Percentiles rank a stretch among this genome's conserved stretches.
Conservation (phyloP, 2,113 vertebrate species). For the Sterna hirundo region DNA sequence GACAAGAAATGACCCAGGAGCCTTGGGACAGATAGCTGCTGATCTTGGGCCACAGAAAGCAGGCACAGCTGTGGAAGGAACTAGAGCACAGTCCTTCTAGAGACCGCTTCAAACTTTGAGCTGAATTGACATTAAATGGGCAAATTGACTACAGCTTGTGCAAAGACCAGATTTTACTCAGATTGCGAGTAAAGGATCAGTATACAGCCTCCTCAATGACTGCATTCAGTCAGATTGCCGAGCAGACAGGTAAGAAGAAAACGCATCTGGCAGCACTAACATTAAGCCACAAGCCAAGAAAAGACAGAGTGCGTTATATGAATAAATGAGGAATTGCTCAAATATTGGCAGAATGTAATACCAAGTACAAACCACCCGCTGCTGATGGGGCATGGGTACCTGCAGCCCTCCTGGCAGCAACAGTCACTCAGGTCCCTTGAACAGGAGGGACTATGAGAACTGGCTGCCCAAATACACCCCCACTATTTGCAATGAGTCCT, state of each 20-base stretch:
- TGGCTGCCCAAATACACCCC: background rate
- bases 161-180: background rate
- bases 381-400: background rate
- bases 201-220: background rate
- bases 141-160: background rate
- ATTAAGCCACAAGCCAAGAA: background rate
- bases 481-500: background rate
- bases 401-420: background rate
- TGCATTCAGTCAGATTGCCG: background rate
- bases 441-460: background rate
- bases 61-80: background rate
- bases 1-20: background rate
- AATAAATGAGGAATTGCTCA: background rate
- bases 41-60: background rate
- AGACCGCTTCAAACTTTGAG: background rate
- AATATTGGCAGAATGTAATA: background rate
- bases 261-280: fast-evolving
- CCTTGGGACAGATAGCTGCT: background rate
- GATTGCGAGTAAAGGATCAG: background rate
- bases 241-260: background rate
- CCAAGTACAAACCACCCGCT: background rate
- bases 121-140: background rate
- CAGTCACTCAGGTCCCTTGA: background rate
- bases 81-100: background rate
- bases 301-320: background rate